Base-by-base conservation (phyloP, 2,797 vertebrate species). In the Hippopotamyrus pictus region DNA sequence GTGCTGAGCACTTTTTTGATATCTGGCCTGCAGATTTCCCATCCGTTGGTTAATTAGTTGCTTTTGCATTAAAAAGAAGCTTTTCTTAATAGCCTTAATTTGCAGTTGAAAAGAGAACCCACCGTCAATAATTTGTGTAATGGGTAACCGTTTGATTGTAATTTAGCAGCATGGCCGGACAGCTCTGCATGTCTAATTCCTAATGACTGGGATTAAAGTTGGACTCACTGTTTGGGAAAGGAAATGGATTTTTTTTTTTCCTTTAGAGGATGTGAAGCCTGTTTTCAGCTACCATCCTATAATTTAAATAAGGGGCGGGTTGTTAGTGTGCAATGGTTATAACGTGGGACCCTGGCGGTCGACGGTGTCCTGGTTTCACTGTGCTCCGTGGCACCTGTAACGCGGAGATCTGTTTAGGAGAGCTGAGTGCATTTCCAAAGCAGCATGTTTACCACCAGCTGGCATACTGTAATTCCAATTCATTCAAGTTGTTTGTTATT, bases 91-190 rank as follows among this genome's bases (percentile, higher is more conserved):
- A 97, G 97, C 97, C 97, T 97, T 97, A 97, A 97, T 97, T 96
- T 97, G 97, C 97, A 97, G 97, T 97, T 97, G 97, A 98, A 98
- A 98, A 98, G 97, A 98, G 97, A 97, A 97, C 97, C 96, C 97
- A 96, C 94, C 94, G 97, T 98, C 97, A 97, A 98, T 98, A 97
- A 97, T 97, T 97, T 97, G 97, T 97, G 97, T 99, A 98, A 99
- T 98, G 98, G 97, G 97, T 96, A 97, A 97, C 97, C 97, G 97
- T 97, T 97, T 97, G 96, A 97, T 97, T 97, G 96, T 98, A 97
- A 98, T 98, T 98, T 97, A 97, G 97, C 97, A 97, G 97, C 96
- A 97, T 96, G 97, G 96, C 96, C 95, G 97, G 96, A 96, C 96
- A 96, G 97, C 97, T 96, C 96, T 96, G 97, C 97, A 97, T 97